Base-by-base conservation (phyloP, 2,888 invertebrate genomes). In the Coremacera marginata region DNA sequence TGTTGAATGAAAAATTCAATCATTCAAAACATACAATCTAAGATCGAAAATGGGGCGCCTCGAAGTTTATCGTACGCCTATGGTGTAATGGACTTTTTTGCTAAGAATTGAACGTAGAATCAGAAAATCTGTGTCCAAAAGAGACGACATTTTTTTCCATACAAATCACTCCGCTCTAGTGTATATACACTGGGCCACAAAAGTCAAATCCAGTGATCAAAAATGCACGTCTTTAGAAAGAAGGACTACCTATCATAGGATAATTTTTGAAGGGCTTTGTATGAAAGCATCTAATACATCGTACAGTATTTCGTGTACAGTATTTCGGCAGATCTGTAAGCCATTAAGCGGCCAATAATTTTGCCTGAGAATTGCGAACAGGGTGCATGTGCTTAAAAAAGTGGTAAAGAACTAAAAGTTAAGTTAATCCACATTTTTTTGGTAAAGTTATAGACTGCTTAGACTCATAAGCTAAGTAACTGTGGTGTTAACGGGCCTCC, bases 321-420 rank as follows among this genome's bases (percentile, higher is more conserved):
- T 62, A 5, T 75, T 70, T 27, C 68, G 49, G 37, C 68, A 52
- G 19, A 77, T 2, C 34, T 68, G 27, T 27, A 67, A 75, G 2
- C 52, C 77, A 27, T 71, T 52, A 63, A 75, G 44, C 8, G 75
- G 77, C 77, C 72, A 79, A 44, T 72, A 79, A 14, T 49, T 27
- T 70, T 80, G 80, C 11, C 77, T 71, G 2, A 77, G 4, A 14
- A 60, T 75, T 52, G 77, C n/a, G 16, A 77, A 67, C 3, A 78
- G 72, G 11, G 65, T 57, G 71, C 22, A 70, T 62, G 44, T 78
- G 70, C 22, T 52, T 70, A 55, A 60, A 34, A 77, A 77, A 76
- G 74, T 70, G 70, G 60, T 22, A 76, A 14, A 14, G 49, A 63
- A 79, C 60, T 37, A 79, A 16, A 3, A 75, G 52, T 34, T 65